Conservation (phyloP, 2,113 vertebrate genomes). For the Meleagris gallopavo region DNA sequence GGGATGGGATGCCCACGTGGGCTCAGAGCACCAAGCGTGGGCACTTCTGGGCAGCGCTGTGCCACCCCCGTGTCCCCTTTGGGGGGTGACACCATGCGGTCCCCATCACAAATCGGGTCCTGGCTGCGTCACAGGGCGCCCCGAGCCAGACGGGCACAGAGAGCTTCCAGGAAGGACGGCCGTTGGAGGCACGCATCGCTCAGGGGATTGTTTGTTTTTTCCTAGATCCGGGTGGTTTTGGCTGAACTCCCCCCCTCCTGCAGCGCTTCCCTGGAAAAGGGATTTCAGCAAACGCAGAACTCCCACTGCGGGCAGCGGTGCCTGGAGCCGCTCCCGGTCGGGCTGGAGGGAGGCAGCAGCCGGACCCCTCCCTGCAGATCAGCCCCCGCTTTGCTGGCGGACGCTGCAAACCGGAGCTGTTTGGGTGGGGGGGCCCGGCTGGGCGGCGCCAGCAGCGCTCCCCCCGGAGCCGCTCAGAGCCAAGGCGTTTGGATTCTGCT, state of each 20-base stretch:
- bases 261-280: not conserved
- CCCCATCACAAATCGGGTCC: not conserved
- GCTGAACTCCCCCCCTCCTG: not conserved
- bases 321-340: no score
- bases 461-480: not conserved
- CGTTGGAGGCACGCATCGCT: not conserved
- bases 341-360: not conserved
- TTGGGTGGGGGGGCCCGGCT: not conserved
- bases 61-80: no score
- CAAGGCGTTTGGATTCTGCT: not conserved
- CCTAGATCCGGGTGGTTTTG: constrained; percentile 32
- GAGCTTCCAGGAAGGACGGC: constrained; percentile 23
- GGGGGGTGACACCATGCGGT: no score
- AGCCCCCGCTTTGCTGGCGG: not conserved
- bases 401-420: not conserved
- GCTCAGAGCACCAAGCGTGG: no score
- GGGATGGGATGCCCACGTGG: no score
- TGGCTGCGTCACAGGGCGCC: not conserved
- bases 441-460: rapidly evolving
- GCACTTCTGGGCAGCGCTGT: no score
- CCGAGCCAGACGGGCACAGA: not conserved
- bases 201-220: constrained; percentile 16
- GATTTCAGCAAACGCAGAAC: not conserved
- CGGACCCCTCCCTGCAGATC: rapidly evolving
- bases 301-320: no score